Base-by-base conservation (phyloP, 2,888 invertebrate genomes). In the Nemapogon koenigi region DNA sequence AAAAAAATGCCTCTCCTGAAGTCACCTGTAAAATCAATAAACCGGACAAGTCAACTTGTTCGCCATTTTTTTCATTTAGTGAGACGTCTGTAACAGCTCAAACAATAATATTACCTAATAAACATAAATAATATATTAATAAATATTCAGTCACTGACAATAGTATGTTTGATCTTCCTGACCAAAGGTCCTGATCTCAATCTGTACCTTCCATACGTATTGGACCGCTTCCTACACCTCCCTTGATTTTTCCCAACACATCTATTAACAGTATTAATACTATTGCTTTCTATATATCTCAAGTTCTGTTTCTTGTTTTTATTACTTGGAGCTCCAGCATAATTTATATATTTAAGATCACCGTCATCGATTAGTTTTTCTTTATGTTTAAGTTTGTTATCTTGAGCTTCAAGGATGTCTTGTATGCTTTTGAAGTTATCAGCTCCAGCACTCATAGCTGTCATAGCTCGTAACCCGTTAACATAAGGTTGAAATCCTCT, bases 341-440 rank as follows among this genome's bases (percentile, higher is more conserved):
- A 38, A 35, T 8, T 56, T 57, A 29, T 8, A 8, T 49, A 49
- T 10, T 44, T 49, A 14, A 53, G 53, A 7, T 57, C 50, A 2
- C 56, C 49, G 2, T 48, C 53, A 2, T 57, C 55, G n/a, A n/a
- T n/a, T n/a, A n/a, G n/a, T n/a, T n/a, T n/a, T 31, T 55, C 52
- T 10, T 47, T 41, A 8, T 44, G 45, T 10, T 30, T 35, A 38
- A 62, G 66, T 40, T 59, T 66, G 37, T 69, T 71, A 1, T 72
- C 69, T 31, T 75, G 70, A 0, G 72, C 69, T 7, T 71, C 67
- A 16, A 73, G 43, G 31, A 73, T 73, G 10, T 72, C 70, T 41
- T 71, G 72, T 7, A 44, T 45, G 11, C 43, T 45, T 27, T 38
- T 44, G n/a, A 43, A 44, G 0, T 41, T 42, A 3, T 62, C 58